These are phyloP conservation scores for Antedon mediterranea DNA, from an alignment of 53 echinoderm and acorn worm species.

Conservation along the genomic window DNA sequence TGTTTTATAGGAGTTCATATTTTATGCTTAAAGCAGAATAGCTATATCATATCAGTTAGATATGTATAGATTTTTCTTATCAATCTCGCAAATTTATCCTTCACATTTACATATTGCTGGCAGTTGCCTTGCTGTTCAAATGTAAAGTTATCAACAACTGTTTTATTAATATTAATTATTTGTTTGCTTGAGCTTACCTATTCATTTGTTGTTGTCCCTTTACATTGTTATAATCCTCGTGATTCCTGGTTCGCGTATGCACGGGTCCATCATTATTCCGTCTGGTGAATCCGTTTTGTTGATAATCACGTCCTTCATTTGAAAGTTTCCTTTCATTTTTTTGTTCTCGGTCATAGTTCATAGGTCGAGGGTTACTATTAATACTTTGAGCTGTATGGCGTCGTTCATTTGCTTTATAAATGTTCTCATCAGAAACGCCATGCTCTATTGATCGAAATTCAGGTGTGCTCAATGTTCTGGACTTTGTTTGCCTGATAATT, in stretches of 20 bases:
- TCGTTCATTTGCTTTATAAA: background rate
- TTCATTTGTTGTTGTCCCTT: background rate
- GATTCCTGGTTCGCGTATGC: background rate
- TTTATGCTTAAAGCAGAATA: too few relatives aligned
- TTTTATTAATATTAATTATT: too few relatives aligned
- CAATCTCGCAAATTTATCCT: too few relatives aligned
- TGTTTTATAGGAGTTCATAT: too few relatives aligned
- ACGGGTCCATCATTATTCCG: background rate
- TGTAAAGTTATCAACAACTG: too few relatives aligned
- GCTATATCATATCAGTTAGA: too few relatives aligned
- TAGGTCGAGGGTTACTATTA: background rate
- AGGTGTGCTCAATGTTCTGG: constrained; percentile 73
- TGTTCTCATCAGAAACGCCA: constrained; percentile 28
- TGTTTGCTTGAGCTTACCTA: too few relatives aligned
- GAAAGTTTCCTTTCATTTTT: background rate
- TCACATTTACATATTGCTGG: too few relatives aligned
- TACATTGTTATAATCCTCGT: background rate
- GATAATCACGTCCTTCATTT: background rate
- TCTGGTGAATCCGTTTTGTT: background rate
- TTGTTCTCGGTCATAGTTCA: background rate
- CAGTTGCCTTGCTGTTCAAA: too few relatives aligned
- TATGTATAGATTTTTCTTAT: too few relatives aligned
- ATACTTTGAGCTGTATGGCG: background rate
- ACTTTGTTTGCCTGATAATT: constrained; percentile 26
- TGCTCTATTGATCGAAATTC: constrained; percentile 62